Evolutionary conservation across 1,140 invertebrate species (phyloP).

Genomic region (Temnothorax longispinosus): DNA sequence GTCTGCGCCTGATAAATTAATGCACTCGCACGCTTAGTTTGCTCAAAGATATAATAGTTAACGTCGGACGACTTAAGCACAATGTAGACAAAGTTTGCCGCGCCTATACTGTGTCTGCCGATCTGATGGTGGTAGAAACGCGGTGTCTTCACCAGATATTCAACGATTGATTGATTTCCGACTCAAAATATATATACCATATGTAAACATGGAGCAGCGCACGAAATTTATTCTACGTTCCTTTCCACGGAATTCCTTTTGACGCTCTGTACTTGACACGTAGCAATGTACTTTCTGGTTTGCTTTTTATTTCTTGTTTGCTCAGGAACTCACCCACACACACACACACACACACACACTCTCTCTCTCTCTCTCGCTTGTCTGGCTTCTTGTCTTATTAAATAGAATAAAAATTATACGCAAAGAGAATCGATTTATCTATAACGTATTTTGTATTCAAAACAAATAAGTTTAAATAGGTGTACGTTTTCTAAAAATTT

Average conservation of each 20-base stretch:
- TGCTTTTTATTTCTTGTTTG: background rate
- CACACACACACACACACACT: too few species aligned
- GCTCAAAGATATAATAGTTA: background rate
- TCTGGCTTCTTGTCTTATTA: background rate
- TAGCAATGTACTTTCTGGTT: conserved; percentile 4
- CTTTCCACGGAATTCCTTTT: conserved; percentile 31
- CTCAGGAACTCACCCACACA: background rate
- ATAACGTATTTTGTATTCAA: background rate
- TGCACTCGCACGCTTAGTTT: background rate
- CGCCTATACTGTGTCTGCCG: background rate
- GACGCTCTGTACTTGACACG: conserved; percentile 1
- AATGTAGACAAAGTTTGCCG: conserved; percentile 21
- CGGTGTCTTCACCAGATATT: background rate
- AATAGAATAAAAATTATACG: background rate
- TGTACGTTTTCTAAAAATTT: background rate
- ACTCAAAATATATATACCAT: background rate
- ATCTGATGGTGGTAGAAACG: background rate
- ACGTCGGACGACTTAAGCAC: background rate
- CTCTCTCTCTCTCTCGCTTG: background rate
- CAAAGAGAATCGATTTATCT: background rate
- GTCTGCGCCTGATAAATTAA: background rate
- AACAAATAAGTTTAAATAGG: background rate
- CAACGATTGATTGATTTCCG: conserved; percentile 26
- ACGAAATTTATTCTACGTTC: conserved; percentile 30
- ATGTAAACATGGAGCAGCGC: background rate